Conservation (phyloP, 2,888 invertebrate genomes). For the Brassicogethes aeneus region DNA sequence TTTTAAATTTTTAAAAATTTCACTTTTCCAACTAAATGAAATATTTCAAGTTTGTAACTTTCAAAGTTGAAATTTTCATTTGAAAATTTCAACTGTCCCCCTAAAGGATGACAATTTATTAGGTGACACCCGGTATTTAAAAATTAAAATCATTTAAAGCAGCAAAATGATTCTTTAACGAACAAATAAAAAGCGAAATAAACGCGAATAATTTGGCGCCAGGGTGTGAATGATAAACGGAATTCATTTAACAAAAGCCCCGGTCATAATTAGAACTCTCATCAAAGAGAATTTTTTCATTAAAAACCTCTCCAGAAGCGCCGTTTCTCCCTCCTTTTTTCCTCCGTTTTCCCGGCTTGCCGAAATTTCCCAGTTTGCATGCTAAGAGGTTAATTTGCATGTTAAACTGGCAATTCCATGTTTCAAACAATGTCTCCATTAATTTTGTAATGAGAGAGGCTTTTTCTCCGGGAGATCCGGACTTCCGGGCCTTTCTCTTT, state of each 20-base stretch:
- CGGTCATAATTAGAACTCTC: neutral
- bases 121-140: no score
- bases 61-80: no score
- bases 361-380: constrained; percentile 39
- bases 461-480: constrained; percentile 2
- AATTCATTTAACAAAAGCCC: neutral
- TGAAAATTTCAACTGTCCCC: no score
- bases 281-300: neutral
- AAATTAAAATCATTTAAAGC: no score
- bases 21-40: no score
- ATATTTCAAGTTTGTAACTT: no score
- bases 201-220: neutral
- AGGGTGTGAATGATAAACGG: neutral
- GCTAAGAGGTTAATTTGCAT: constrained; percentile 41
- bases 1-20: no score
- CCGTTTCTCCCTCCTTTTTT: constrained; percentile 7
- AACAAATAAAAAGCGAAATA: neutral
- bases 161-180: no score
- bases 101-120: no score
- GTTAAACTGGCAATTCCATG: constrained; percentile 35
- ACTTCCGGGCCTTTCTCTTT: constrained; percentile 18
- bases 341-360: constrained; percentile 21
- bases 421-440: constrained; percentile 41
- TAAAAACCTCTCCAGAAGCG: neutral
- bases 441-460: constrained; percentile 36